Evolutionary conservation across 2,797 vertebrate species (phyloP), one percentile per base, ranked within the genome.

Genomic region (Eospalax fontanierii): DNA sequence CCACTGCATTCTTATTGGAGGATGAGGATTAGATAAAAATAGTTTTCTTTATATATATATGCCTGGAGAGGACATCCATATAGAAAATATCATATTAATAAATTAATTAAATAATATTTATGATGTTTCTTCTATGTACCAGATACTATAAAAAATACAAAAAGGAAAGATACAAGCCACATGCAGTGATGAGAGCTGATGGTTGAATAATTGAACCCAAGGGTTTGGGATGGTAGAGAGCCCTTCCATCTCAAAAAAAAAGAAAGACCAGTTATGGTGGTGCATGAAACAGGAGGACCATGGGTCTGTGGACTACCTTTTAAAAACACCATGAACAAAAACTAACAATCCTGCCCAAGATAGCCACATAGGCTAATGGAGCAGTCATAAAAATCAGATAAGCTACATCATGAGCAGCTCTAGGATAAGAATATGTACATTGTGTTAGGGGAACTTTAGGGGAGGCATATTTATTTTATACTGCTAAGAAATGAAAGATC

Each of bases 401-500:
- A 15, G 57, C 22, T 85, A 26, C 3, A 40, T n/a, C 35, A 26
- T 24, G 35, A 63, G 28, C 10, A 70, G 18, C 46, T 70, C 35
- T 46, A 81, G 22, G 22, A 10, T 54, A 66, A 59, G 76, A 46
- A 54, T 18, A 68, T 61, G 63, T 11, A 71, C 4, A 4, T n/a
- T 68, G 26, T 83, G 30, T 63, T 66, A 66, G 1, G 4, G 9
- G 30, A 71, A 81, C 43, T 9, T 76, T 30, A 24, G 12, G 57
- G 87, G 73, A 91, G 9, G 4, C 6, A 9, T 70, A 78, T 90
- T 68, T 89, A 87, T 46, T 76, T 79, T 22, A 65, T 8, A 22
- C 24, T 86, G 7, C 38, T 65, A 91, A 65, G 28, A 91, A 91
- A 93, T 91, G 4, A 57, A 92, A 96, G 86, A 66, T 28, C 7